Evolutionary conservation across 2,888 invertebrate species (phyloP).

Genomic region (Drosophila emarginata): DNA sequence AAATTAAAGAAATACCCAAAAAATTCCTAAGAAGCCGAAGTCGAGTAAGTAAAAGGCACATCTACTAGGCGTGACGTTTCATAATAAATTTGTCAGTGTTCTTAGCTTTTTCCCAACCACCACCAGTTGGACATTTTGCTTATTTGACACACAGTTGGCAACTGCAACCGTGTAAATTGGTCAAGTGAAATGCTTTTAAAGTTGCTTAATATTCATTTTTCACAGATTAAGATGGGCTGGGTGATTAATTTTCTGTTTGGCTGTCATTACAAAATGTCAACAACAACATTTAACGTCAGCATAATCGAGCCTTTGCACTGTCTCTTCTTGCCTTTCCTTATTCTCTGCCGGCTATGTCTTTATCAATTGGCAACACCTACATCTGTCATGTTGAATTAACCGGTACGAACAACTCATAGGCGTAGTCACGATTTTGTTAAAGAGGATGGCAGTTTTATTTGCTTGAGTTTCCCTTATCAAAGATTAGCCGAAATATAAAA

Average conservation of each 20-base stretch:
- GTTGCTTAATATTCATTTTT: slow-evolving; percentile 40
- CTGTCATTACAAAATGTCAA: slow-evolving; percentile 37
- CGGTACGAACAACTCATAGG: slow-evolving; percentile 18
- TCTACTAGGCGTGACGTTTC: neutral
- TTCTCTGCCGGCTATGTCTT: slow-evolving; percentile 48
- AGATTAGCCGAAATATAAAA: too few relatives aligned
- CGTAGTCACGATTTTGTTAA: slow-evolving; percentile 1
- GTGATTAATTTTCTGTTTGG: slow-evolving; percentile 42
- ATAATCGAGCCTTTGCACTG: neutral
- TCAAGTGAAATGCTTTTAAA: slow-evolving; percentile 26
- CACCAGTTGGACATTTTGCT: slow-evolving; percentile 4
- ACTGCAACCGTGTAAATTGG: neutral
- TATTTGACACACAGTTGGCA: too few relatives aligned
- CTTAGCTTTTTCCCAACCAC: neutral
- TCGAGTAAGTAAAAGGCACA: neutral
- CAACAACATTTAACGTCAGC: slow-evolving; percentile 32
- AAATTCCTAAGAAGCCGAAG: neutral
- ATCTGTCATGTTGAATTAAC: slow-evolving; percentile 69
- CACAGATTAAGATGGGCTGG: slow-evolving; percentile 55
- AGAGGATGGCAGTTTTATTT: too few relatives aligned
- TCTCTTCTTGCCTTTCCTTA: slow-evolving; percentile 8
- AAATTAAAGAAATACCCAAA: neutral
- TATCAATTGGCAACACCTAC: slow-evolving; percentile 58
- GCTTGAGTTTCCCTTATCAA: too few relatives aligned
- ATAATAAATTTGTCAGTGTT: neutral